phyloP scores from a whole-genome alignment of 2,797 vertebrate species.

The Clarias platycephalus region DNA sequence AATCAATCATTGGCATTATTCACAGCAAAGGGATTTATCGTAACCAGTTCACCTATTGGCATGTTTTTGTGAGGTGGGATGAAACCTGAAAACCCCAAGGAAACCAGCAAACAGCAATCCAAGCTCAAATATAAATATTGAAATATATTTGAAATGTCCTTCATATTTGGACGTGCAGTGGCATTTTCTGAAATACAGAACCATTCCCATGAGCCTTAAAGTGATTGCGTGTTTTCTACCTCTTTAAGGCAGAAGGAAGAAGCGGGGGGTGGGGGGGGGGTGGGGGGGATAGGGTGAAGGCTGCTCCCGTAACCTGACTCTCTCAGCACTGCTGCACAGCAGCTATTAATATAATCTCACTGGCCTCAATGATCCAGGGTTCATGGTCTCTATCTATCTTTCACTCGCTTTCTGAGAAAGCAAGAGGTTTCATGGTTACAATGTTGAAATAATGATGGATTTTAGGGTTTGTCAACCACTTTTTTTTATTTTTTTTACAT shows the following conservation, averaged over 20 bases:
- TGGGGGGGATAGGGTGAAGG: constrained; percentile 27
- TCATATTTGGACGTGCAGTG: background rate
- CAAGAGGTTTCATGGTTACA: constrained; percentile 30
- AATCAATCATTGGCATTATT: background rate
- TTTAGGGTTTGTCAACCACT: background rate
- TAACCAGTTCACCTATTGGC: background rate
- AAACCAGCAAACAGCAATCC: background rate
- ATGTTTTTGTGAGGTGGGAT: background rate
- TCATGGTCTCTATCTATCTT: constrained; percentile 44
- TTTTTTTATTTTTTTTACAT: constrained; percentile 13
- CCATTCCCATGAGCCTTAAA: background rate
- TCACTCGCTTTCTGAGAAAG: constrained; percentile 40
- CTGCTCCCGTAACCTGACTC: constrained; percentile 37
- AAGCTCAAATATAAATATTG: background rate
- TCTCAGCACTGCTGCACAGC: constrained; percentile 49
- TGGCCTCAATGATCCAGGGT: constrained; percentile 39
- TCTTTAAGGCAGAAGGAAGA: constrained; percentile 33
- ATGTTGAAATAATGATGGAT: constrained; percentile 21
- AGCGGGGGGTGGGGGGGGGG: background rate
- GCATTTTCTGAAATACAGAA: too few relatives aligned
- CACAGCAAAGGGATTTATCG: background rate
- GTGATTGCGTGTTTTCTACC: background rate
- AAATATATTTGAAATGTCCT: background rate
- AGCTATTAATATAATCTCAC: constrained; percentile 49
- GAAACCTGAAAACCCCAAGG: background rate